phyloP scores from a whole-genome alignment of 2,797 vertebrate species.

The Melanotaenia parkinsoni region DNA sequence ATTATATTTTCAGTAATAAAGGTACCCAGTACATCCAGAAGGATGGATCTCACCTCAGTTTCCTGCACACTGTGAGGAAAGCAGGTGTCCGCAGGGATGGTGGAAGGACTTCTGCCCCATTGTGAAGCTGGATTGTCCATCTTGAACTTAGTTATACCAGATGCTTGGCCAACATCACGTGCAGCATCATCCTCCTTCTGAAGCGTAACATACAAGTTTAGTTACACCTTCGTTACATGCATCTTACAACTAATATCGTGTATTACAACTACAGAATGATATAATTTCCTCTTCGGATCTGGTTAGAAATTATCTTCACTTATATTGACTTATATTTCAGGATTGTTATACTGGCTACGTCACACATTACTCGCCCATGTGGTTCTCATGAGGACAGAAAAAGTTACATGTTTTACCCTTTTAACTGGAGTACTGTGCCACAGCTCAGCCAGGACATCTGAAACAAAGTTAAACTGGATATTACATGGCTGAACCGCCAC shows the following conservation, averaged over 20 bases:
- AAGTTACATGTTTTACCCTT: conserved; percentile 22
- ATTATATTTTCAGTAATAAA: neutral
- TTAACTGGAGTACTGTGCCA: conserved; percentile 67
- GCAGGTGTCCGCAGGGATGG: conserved; percentile 1
- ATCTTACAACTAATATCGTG: neutral
- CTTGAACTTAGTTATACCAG: conserved; percentile 10
- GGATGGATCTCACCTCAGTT: conserved; percentile 46
- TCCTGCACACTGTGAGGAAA: conserved; percentile 23
- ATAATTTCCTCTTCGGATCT: too few relatives aligned
- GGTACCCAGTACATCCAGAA: too few relatives aligned
- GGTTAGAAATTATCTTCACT: too few relatives aligned
- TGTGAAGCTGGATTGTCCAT: conserved; percentile 24
- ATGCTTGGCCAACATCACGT: neutral
- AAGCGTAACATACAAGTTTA: conserved; percentile 7
- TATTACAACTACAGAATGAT: neutral
- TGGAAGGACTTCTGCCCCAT: conserved; percentile 1
- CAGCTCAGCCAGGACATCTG: conserved; percentile 37
- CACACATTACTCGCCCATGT: too few relatives aligned
- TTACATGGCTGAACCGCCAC: neutral
- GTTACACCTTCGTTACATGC: neutral
- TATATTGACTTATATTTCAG: too few relatives aligned
- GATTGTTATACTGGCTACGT: too few relatives aligned
- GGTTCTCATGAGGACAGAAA: too few relatives aligned
- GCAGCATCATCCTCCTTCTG: conserved; percentile 33
- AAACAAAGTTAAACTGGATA: conserved; percentile 7